Evolutionary conservation across 2,888 invertebrate genomes (phyloP), one percentile per base, ranked within the genome.

Genomic region (Listrodromus nycthemerus): DNA sequence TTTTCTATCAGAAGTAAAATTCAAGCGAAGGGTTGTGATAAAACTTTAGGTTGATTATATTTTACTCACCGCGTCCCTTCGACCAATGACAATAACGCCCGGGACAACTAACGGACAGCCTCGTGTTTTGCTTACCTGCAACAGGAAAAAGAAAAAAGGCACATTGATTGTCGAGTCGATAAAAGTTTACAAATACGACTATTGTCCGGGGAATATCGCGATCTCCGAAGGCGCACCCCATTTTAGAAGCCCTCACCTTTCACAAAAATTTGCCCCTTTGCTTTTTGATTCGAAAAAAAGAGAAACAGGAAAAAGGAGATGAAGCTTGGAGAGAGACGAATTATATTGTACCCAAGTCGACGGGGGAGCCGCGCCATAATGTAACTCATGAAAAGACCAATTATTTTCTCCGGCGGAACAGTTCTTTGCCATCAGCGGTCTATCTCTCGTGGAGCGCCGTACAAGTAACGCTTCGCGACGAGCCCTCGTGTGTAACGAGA

Each of bases 71-170:
- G 50, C 33, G 45, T 50, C 58, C 41, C 65, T 24, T 24, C 55
- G 24, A 10, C 13, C 21, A 13, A 6, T 1, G 55, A 55, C 55
- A 24, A 24, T 21, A n/a, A n/a, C 16, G 8, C 30, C 2, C 13
- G 48, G 48, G 69, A 82, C 50, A 19, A 74, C 6, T 58, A 58
- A 76, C 30, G n/a, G 27, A 70, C 21, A 41, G 37, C 27, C 50
- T 74, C 27, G 45, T 1, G 24, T 70, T 71, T 67, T 58, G 37
- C 85, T 86, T 86, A 86, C 86, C 85, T 86, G 77, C 41, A 85
- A 86, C 86, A 82, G 16, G 13, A 82, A 48, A 67, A 16, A 24
- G 30, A 70, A 69, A 66, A 80, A 73, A 50, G 10, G 55, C 21
- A 69, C 55, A 70, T 63, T 76, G 63, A 77, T 82, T 82, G 45